Evolutionary conservation across 2,888 invertebrate genomes (phyloP).

Genomic region (Pyrrhosoma nymphula): DNA sequence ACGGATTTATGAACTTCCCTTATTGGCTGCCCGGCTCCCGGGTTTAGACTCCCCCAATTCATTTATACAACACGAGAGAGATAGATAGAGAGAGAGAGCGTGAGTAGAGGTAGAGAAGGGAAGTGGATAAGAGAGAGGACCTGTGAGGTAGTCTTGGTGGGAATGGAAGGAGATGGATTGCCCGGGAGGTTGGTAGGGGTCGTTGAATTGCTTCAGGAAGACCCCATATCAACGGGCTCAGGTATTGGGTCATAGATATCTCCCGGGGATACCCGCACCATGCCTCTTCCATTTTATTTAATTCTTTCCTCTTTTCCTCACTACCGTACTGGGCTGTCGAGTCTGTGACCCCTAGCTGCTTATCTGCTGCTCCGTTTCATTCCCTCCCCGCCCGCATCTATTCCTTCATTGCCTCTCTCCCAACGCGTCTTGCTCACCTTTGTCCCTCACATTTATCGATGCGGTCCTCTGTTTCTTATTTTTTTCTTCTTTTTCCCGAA

Average conservation of each 20-base stretch:
- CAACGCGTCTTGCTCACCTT: background rate
- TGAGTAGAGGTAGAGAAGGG: background rate
- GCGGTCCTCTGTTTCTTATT: background rate
- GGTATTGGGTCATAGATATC: background rate
- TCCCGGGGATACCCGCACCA: background rate
- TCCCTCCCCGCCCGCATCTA: background rate
- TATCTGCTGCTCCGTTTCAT: background rate
- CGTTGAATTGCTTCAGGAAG: background rate
- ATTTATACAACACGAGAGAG: constrained; percentile 15
- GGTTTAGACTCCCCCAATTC: background rate
- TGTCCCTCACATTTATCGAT: too few species aligned
- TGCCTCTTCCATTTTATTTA: background rate
- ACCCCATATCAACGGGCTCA: background rate
- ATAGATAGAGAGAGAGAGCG: background rate
- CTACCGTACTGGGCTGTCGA: background rate
- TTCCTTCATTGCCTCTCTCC: background rate
- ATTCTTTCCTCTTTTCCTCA: background rate
- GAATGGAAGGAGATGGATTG: constrained; percentile 27
- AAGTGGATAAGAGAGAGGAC: background rate
- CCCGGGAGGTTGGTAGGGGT: background rate
- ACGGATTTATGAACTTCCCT: constrained; percentile 40
- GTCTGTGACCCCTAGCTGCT: background rate
- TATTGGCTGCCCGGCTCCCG: background rate
- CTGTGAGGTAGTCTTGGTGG: background rate
- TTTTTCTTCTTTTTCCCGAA: background rate